Base-by-base conservation (phyloP, 2,888 invertebrate genomes). In the Calameuta idolon region DNA sequence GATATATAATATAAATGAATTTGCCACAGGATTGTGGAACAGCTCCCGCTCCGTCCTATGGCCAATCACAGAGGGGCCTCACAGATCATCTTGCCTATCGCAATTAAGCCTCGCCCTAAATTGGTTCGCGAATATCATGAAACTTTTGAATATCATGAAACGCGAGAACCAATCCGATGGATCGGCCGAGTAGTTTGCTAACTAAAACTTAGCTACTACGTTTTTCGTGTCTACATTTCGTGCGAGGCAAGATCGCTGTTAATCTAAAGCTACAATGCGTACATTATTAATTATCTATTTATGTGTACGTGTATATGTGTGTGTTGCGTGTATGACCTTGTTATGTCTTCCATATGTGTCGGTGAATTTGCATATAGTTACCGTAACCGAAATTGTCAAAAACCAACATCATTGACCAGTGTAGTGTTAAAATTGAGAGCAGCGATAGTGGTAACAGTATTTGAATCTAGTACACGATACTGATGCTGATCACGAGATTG, bases 181-280 rank as follows among this genome's bases (percentile, higher is more conserved):
- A 68, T 73, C 55, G 78, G 71, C 75, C 78, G 76, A 73, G 78
- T 78, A 78, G 78, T 78, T 68, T 12, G 78, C 78, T 78, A 78
- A 78, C 78, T 78, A 78, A 78, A 78, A 78, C 78, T 75, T 76
- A 78, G 78, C 78, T 78, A 78, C 78, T 78, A 78, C 78, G 76
- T 73, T 78, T 76, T 73, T 71, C 71, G 71, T 76, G 76, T 80
- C 81, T 83, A 82, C 82, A 74, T 84, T 82, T 34, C 76, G 77
- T 73, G 74, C 79, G 34, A 75, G 75, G 69, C 69, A 81, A 82
- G 78, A 81, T 75, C 78, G 80, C 81, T 80, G 75, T 79, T 81
- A 76, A 79, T 78, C 76, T 78, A 78, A 78, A 71, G 34, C 31
- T 76, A 35, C 68, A 78, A 55, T 76, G 68, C 33, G 71, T 33